A percentile compares a stretch with the other conserved stretches of the same genome.
These are phyloP conservation scores for Pocillopora damicornis DNA, from an alignment of 64 coral and sea anemone genomes.

Conservation along the genomic window DNA sequence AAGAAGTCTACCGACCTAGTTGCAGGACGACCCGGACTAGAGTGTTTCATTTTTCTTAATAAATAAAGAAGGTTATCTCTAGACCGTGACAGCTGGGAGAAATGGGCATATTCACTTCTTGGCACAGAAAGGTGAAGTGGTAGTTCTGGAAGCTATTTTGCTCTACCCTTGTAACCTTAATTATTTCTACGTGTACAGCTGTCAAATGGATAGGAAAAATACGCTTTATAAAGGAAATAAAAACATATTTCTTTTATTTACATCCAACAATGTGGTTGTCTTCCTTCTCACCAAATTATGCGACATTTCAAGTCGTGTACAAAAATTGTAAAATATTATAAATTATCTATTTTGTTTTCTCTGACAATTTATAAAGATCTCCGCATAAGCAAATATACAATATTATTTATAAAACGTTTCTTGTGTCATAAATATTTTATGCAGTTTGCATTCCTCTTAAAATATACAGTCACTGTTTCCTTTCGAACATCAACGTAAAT, in stretches of 20 bases:
- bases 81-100: no score
- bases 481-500: constrained; percentile 22
- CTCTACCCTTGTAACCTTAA: background rate
- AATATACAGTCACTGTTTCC: constrained; percentile 33
- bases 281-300: constrained; percentile 26
- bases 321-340: constrained; percentile 50
- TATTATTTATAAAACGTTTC: constrained; percentile 47
- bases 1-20: no score
- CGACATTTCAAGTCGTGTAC: constrained; percentile 27
- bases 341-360: constrained; percentile 47
- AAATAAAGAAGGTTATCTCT: no score
- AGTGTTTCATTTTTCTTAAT: no score
- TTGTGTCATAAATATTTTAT: constrained; percentile 49
- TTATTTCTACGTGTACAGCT: background rate
- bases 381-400: constrained; percentile 56
- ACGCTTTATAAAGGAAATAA: background rate
- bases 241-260: constrained; percentile 38
- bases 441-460: constrained; percentile 25
- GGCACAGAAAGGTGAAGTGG: no score
- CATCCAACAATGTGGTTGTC: constrained; percentile 19
- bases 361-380: constrained; percentile 50
- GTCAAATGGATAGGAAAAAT: background rate
- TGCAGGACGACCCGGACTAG: no score
- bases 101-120: no score
- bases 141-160: no score